phyloP scores from a whole-genome alignment of 2,797 vertebrate species.

The Pelodytes ibericus region DNA sequence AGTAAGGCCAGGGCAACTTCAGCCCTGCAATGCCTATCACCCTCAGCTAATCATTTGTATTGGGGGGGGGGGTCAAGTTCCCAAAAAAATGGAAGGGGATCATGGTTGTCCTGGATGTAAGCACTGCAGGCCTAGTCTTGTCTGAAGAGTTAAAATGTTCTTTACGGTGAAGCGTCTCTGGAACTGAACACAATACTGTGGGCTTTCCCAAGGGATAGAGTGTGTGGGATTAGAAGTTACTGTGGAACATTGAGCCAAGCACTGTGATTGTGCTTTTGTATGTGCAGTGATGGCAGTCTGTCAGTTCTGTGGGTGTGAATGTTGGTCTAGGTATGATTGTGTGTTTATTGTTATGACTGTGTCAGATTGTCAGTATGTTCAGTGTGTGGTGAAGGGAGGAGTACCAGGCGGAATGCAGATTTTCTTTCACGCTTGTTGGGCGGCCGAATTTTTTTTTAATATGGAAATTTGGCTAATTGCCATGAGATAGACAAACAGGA shows the following conservation, averaged over 20 bases:
- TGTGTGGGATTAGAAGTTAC: slow-evolving; percentile 51
- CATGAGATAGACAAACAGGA: slow-evolving; percentile 48
- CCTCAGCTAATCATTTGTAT: background rate
- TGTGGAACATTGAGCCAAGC: slow-evolving; percentile 4
- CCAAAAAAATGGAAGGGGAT: too few relatives aligned
- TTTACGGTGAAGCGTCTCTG: slow-evolving; percentile 24
- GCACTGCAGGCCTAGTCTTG: background rate
- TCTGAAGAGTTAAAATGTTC: slow-evolving; percentile 12
- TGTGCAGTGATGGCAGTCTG: slow-evolving; percentile 9
- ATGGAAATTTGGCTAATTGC: slow-evolving; percentile 43
- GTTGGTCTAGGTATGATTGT: slow-evolving; percentile 46
- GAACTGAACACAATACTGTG: slow-evolving; percentile 6
- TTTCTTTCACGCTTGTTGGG: slow-evolving; percentile 30
- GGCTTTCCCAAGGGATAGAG: slow-evolving; percentile 11
- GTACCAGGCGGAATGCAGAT: slow-evolving; percentile 45
- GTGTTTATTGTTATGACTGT: slow-evolving; percentile 39
- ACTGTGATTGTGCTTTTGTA: slow-evolving; percentile 31
- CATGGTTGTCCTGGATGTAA: too few relatives aligned
- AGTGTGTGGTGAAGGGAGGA: slow-evolving; percentile 18
- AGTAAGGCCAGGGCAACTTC: background rate
- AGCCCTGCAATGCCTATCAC: background rate
- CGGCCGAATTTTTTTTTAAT: slow-evolving; percentile 38
- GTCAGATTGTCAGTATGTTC: slow-evolving; percentile 43
- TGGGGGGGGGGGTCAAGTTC: background rate
- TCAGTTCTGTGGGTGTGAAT: slow-evolving; percentile 50